Base-by-base conservation (phyloP, 2,797 vertebrate genomes). In the Prunella strophiata region DNA sequence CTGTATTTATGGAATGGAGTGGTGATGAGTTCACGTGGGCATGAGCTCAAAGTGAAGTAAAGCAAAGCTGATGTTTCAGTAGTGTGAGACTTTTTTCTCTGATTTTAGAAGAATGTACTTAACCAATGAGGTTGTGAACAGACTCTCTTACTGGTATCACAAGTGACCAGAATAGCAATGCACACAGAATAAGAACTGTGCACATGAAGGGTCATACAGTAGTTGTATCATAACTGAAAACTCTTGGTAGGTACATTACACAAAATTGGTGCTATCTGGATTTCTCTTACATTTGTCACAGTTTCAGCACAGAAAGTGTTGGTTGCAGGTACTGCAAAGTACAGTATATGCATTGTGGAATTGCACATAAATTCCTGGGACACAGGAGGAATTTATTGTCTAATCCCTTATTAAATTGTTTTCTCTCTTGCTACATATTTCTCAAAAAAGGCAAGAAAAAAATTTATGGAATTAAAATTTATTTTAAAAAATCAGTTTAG, bases 201-300 rank as follows among this genome's bases (percentile, higher is more conserved):
- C 30, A 40, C 0, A 6, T 0, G 2, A 77, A 61, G 17, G 13
- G 20, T 72, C 7, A 15, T 52, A 11, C 4, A 30, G 45, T 9
- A 48, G 16, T 72, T 54, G 9, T 67, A 16, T n/a, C 2, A 6
- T 50, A n/a, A 52, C n/a, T 82, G 55, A 59, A 86, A 82, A 48
- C 32, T 63, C 8, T 40, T 66, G 30, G n/a, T 54, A 47, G 43
- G 9, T 74, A 16, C 25, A n/a, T 42, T 59, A 32, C 32, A 34
- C 22, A 47, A 12, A 66, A 78, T 43, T 30, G 29, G 13, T 66
- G 17, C 32, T 59, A 4, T 73, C 45, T 88, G 59, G 9, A 5
- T 88, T 62, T 75, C 32, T 74, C 38, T 68, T 58, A 5, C 13
- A 42, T 86, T 55, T 66, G 13, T 45, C 55, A 61, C 57, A 3